Base-by-base conservation (phyloP, 2,113 vertebrate genomes). In the Mesembrinibis cayennensis region DNA sequence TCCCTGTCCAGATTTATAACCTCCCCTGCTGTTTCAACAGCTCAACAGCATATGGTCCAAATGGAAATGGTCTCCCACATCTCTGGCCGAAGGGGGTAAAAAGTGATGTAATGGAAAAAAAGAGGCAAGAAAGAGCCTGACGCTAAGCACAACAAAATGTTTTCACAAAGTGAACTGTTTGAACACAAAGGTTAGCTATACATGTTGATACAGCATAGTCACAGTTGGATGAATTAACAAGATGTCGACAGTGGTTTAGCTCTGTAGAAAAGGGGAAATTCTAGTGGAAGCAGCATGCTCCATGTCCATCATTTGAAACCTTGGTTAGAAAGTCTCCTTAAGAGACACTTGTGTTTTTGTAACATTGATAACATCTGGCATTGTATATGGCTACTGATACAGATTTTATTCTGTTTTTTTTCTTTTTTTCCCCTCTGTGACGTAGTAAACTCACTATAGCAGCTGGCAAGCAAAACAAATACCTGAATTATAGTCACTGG, bases 1-100 rank as follows among this genome's bases (percentile, higher is more conserved):
- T 90, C 62, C 49, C 38, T 77, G 27, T 59, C 92, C 71, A 65
- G 92, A 90, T 95, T 89, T 95, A 89, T 91, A 93, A 90, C 59
- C n/a, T 91, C 50, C 32, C 89, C 84, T 86, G 87, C 89, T 95
- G 91, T 76, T 96, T 77, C 88, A 67, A 65, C 71, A 88, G 66
- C 47, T 77, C 88, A 80, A 42, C 55, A 53, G 36, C 67, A 50
- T 53, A 82, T 36, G 61, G 25, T 95, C 71, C 85, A 81, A 94
- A 95, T 36, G 65, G 61, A 96, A 90, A 96, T 61, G 55, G 13
- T 90, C 67, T 90, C 91, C 78, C 32, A 67, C 71, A 76, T 88
- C 72, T 88, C 20, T 10, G n/a, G 40, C 70, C 89, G 65, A 94
- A 89, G 58, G 14, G 30, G 32, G 6, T 4, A 38, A 84, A 69